phyloP scores from a whole-genome alignment of 1,140 invertebrate species.

The Saxidomus purpurata region DNA sequence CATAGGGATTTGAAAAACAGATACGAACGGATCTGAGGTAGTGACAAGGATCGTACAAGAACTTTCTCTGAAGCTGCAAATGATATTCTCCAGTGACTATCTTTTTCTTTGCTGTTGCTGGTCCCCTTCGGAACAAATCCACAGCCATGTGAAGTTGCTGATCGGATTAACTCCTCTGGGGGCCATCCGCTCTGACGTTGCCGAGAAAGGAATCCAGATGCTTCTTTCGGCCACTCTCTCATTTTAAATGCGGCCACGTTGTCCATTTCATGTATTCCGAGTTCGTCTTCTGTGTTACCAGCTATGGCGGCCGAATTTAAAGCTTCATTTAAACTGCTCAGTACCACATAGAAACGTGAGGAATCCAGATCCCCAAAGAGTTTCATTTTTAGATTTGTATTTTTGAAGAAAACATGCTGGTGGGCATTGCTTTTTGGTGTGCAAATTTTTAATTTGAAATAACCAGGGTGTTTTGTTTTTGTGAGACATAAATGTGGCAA shows the following conservation, averaged over 20 bases:
- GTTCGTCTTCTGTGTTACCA: slow-evolving; percentile 40
- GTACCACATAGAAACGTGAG: neutral
- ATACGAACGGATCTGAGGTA: slow-evolving; percentile 46
- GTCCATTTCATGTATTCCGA: slow-evolving; percentile 33
- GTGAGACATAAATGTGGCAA: neutral
- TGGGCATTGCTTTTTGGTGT: neutral
- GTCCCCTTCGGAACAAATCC: slow-evolving; percentile 30
- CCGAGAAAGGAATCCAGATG: neutral
- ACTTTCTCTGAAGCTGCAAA: slow-evolving; percentile 50
- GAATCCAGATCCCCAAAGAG: neutral
- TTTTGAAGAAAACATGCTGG: neutral
- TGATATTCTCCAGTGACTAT: slow-evolving; percentile 50
- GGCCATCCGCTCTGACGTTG: slow-evolving; percentile 42
- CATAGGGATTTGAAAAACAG: slow-evolving; percentile 54
- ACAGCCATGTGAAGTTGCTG: slow-evolving; percentile 9
- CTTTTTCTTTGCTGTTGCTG: neutral
- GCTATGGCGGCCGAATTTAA: neutral
- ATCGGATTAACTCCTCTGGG: neutral
- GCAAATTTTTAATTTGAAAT: slow-evolving; percentile 33
- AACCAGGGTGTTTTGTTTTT: slow-evolving; percentile 45
- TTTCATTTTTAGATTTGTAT: slow-evolving; percentile 25
- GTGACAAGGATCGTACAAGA: slow-evolving; percentile 15
- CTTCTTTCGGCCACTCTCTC: slow-evolving; percentile 30
- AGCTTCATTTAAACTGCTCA: neutral
- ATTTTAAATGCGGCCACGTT: slow-evolving; percentile 31